A percentile compares a stretch with the other conserved stretches of the same genome.
phyloP scores from a whole-genome alignment of 37 sponge, comb jelly and placozoan genomes.

The Axinella damicornis region DNA sequence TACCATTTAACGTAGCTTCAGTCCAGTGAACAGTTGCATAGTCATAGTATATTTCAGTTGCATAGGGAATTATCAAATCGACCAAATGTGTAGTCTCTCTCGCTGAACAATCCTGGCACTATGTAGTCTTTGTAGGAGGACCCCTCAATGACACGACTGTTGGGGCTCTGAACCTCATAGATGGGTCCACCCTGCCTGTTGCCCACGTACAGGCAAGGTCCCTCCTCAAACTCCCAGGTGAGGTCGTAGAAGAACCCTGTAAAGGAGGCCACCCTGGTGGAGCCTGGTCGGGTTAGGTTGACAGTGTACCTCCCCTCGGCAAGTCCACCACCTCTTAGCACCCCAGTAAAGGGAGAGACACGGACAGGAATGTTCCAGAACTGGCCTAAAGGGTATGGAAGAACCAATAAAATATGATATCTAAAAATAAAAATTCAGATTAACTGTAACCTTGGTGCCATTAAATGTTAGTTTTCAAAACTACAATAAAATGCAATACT shows the following conservation, averaged over 20 bases:
- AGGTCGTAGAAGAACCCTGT: conserved; percentile 43
- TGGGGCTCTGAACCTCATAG: conserved; percentile 14
- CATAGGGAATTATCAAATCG: conserved; percentile 12
- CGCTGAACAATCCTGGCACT: conserved; percentile 4
- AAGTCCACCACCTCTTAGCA: neutral
- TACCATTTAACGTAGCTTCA: no score
- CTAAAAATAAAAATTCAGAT: no score
- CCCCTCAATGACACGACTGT: conserved; percentile 65
- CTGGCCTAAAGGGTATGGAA: conserved; percentile 62
- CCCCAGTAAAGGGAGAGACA: conserved; percentile 32
- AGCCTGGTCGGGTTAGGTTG: neutral
- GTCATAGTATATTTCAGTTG: no score
- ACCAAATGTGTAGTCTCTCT: conserved; percentile 17
- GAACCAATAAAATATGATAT: no score
- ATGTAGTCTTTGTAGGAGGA: conserved; percentile 6
- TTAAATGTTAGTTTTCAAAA: no score
- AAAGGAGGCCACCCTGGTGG: conserved; percentile 16
- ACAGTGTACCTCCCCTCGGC: neutral
- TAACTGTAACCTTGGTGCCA: no score
- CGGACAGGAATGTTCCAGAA: conserved; percentile 82
- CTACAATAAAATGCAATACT: no score
- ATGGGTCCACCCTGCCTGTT: conserved; percentile 58
- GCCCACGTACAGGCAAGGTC: conserved; percentile 62
- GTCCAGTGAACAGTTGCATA: no score
- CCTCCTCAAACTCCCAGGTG: conserved; percentile 47